Percentiles rank a stretch among this genome's conserved stretches.
phyloP scores from a whole-genome alignment of 2,797 vertebrate genomes.

The Phataginus tetradactyla region DNA sequence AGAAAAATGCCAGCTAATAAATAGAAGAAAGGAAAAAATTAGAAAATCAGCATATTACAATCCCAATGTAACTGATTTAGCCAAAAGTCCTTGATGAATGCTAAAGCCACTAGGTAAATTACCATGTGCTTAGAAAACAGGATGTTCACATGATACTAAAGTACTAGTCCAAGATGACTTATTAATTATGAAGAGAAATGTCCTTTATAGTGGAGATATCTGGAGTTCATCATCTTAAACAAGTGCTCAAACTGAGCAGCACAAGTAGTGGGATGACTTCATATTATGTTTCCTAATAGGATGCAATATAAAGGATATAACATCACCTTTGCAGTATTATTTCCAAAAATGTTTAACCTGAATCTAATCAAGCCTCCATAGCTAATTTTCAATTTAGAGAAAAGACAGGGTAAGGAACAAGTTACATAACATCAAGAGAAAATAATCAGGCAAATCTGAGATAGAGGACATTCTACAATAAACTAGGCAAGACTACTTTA shows the following conservation, averaged over 20 bases:
- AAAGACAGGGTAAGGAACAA: background rate
- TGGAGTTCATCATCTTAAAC: background rate
- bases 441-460: conserved; percentile 17
- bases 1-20: background rate
- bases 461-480: background rate
- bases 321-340: background rate
- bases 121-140: background rate
- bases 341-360: background rate
- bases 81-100: background rate
- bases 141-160: background rate
- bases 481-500: background rate
- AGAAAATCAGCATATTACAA: background rate
- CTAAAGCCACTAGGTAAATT: background rate
- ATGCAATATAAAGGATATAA: background rate
- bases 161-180: background rate
- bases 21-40: background rate
- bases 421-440: conserved; percentile 18
- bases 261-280: background rate
- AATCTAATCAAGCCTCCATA: background rate
- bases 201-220: background rate
- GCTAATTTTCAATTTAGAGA: background rate
- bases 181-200: background rate
- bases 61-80: background rate
- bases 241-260: background rate
- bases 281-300: background rate